Evolutionary conservation across 2,797 vertebrate species (phyloP).

Genomic region (Kryptopterus vitreolus): DNA sequence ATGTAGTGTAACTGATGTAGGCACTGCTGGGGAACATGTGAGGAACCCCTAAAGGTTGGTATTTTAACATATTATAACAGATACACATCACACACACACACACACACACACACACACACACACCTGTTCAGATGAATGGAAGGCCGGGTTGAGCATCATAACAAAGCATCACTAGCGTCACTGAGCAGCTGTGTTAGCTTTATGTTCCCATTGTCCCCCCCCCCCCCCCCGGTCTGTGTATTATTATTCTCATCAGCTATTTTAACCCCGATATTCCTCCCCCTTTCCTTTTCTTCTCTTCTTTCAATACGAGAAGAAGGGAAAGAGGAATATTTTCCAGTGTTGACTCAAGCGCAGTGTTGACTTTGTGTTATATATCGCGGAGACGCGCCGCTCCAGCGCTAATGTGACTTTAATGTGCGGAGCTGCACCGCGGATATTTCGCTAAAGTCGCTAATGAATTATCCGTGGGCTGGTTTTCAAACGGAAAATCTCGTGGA

Average conservation of each 20-base stretch:
- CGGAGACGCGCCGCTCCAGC: not conserved
- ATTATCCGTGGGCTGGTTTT: constrained; percentile 9
- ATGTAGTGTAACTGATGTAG: too few species aligned
- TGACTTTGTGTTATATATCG: not conserved
- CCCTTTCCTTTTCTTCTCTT: not conserved
- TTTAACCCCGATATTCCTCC: not conserved
- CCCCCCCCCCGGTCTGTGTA: not conserved
- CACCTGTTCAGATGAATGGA: constrained; percentile 23
- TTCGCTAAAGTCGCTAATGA: constrained; percentile 10
- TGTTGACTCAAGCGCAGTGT: not conserved
- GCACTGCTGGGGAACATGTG: too few species aligned
- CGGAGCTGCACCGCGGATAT: constrained; percentile 4
- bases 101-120: constrained; percentile 11
- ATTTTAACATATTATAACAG: not conserved
- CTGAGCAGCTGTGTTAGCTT: constrained; percentile 19
- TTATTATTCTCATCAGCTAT: not conserved
- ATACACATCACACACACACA: not conserved
- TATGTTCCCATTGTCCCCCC: not conserved
- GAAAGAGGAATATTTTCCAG: not conserved
- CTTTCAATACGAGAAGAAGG: not conserved
- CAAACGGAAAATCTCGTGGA: constrained; percentile 4
- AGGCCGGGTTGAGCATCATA: constrained; percentile 26
- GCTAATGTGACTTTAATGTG: constrained; percentile 24
- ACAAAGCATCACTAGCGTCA: too few species aligned
- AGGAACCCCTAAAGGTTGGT: not conserved